Evolutionary conservation across 2,797 vertebrate genomes (phyloP), one percentile per base, ranked within the genome.

Genomic region (Discoglossus pictus): DNA sequence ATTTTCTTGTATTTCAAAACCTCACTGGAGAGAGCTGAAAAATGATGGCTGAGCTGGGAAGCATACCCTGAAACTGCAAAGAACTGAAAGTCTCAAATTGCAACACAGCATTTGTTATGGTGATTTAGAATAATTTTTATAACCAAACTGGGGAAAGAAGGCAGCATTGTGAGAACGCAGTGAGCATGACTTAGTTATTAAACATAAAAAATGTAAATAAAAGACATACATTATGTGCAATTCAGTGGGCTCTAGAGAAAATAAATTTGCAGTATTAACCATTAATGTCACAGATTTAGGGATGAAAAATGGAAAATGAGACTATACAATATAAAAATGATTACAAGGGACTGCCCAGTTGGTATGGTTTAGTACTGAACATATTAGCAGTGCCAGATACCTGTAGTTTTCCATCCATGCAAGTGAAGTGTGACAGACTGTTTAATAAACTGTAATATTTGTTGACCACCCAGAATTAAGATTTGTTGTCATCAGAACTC

Each of bases 391-490:
- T 46, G 66, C 50, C 48, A 61, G 65, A 68, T 68, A 61, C 56
- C 56, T 61, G 47, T 47, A 61, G 56, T 51, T 68, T 68, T 52
- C 47, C 56, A 46, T 25, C 13, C 56, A 61, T 61, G 18, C 38
- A 44, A 68, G 46, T 23, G 47, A 18, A 51, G 44, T 68, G 55
- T 50, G 65, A 60, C 65, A 60, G 44, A 42, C 44, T 59, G 16
- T 60, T 48, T 51, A 46, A 68, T 35, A 52, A 60, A 59, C 48
- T 52, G 20, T 40, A 53, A 53, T 61, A 43, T 34, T 17, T 25
- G 48, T 20, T 68, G 56, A 60, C 65, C 65, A 68, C 65, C 65
- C 65, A 68, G 25, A 39, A 23, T 43, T 17, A 42, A 15, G 39
- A 23, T 53, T 52, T 48, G 15, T 39, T 31, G 27, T 20, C 27